Percentiles rank a stretch among this genome's conserved stretches.
These are phyloP conservation scores for Atethmia centrago DNA, from an alignment of 2,888 invertebrate genomes.

Conservation along the genomic window DNA sequence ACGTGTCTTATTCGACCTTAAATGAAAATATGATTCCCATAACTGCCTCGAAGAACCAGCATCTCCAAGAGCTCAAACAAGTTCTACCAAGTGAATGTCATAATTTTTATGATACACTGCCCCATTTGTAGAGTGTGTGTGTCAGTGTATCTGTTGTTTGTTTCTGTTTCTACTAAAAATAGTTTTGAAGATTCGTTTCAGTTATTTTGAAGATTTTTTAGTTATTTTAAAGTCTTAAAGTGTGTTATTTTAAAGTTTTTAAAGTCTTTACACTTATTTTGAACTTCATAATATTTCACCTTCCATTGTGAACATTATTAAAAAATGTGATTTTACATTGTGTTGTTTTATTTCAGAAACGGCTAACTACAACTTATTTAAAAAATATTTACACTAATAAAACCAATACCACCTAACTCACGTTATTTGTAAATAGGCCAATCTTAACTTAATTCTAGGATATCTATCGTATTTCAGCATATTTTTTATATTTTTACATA, in stretches of 20 bases:
- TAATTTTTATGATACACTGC: slow-evolving; percentile 21
- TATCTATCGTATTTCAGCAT: too few species aligned
- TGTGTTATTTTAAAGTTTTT: not conserved
- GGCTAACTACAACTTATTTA: too few species aligned
- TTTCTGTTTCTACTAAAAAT: slow-evolving; percentile 12
- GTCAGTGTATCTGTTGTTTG: slow-evolving; percentile 1
- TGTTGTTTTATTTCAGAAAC: too few species aligned
- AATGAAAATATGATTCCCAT: slow-evolving; percentile 11
- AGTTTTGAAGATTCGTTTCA: slow-evolving; percentile 8
- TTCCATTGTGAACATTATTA: not conserved
- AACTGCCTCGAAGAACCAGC: slow-evolving; percentile 16
- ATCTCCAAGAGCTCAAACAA: slow-evolving; percentile 22
- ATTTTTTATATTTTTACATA: too few species aligned
- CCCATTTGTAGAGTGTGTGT: not conserved
- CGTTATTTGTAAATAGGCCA: too few species aligned
- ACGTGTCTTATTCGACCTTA: slow-evolving; percentile 10
- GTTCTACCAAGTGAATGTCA: slow-evolving; percentile 23
- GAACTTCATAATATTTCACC: not conserved
- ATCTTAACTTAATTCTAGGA: too few species aligned
- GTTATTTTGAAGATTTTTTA: not conserved
- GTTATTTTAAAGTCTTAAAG: not conserved
- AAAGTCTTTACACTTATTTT: slow-evolving; percentile 3
- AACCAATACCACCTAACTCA: too few species aligned
- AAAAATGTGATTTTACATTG: too few species aligned
- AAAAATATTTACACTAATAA: too few species aligned